Evolutionary conservation across 2,113 vertebrate genomes (phyloP).

Genomic region (Python bivittatus): DNA sequence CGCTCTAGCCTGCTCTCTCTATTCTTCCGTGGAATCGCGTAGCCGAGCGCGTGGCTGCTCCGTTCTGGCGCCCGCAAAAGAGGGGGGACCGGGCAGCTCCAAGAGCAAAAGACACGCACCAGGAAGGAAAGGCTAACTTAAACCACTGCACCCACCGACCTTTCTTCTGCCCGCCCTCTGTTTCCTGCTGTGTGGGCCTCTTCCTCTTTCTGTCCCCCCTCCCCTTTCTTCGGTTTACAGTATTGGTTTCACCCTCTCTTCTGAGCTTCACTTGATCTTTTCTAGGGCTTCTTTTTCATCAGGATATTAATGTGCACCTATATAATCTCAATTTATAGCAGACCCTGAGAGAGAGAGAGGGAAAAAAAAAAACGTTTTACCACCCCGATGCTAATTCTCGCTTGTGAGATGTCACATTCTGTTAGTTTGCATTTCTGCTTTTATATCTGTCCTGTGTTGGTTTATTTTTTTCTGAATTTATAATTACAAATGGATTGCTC

Average conservation of each 20-base stretch:
- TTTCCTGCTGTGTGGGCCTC: neutral
- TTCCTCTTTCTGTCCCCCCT: neutral
- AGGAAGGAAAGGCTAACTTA: neutral
- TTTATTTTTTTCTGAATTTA: neutral
- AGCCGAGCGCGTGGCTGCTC: neutral
- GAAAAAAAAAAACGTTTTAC: neutral
- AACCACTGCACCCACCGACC: neutral
- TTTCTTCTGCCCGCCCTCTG: neutral
- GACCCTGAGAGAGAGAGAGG: neutral
- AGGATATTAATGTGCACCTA: neutral
- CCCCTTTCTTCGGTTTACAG: neutral
- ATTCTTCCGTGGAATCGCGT: neutral
- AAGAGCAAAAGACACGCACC: neutral
- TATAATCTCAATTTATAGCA: neutral
- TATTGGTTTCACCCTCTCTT: neutral
- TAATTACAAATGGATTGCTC: neutral
- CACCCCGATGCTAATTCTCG: neutral
- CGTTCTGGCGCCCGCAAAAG: neutral
- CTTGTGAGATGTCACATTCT: neutral
- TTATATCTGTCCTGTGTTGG: neutral
- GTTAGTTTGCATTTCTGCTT: neutral
- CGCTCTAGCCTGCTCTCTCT: neutral
- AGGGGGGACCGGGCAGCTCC: neutral
- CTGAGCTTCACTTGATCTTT: neutral
- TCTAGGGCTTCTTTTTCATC: neutral